Percentiles rank a stretch among this genome's conserved stretches.
phyloP scores from a whole-genome alignment of 2,888 invertebrate species.

The Onchidella celtica region DNA sequence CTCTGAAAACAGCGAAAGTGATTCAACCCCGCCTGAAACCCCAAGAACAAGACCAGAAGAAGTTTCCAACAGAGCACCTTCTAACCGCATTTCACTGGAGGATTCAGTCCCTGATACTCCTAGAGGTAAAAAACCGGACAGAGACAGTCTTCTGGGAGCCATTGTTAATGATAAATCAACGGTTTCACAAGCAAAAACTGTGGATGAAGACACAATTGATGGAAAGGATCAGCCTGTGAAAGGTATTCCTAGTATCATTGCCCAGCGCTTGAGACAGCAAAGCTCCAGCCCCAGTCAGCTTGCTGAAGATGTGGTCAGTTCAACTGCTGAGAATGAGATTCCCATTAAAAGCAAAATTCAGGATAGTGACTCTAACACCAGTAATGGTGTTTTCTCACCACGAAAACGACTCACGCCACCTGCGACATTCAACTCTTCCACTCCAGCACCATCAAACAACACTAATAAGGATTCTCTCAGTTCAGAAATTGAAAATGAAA shows the following conservation, averaged over 20 bases:
- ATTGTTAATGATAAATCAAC: neutral
- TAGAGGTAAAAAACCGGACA: neutral
- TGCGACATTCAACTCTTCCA: neutral
- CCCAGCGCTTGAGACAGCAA: slow-evolving; percentile 58
- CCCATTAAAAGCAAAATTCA: neutral
- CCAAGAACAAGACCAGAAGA: slow-evolving; percentile 3
- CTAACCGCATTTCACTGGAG: neutral
- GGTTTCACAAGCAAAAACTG: neutral
- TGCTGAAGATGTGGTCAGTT: slow-evolving; percentile 11
- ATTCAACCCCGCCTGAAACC: slow-evolving; percentile 21
- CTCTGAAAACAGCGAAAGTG: neutral
- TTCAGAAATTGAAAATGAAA: slow-evolving; percentile 49
- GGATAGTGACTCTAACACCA: neutral
- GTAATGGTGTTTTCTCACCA: neutral
- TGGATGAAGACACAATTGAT: no score
- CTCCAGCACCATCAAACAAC: neutral
- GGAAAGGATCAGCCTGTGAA: slow-evolving; percentile 53
- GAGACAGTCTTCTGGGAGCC: neutral
- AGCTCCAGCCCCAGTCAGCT: slow-evolving; percentile 33
- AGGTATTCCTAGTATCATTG: slow-evolving; percentile 66
- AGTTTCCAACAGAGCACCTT: neutral
- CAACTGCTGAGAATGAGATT: neutral
- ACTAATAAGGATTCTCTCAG: slow-evolving; percentile 26
- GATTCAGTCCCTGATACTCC: neutral
- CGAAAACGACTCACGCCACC: neutral